phyloP scores from a whole-genome alignment of 23 tunicate genomes.

The Trididemnum miniatum region DNA sequence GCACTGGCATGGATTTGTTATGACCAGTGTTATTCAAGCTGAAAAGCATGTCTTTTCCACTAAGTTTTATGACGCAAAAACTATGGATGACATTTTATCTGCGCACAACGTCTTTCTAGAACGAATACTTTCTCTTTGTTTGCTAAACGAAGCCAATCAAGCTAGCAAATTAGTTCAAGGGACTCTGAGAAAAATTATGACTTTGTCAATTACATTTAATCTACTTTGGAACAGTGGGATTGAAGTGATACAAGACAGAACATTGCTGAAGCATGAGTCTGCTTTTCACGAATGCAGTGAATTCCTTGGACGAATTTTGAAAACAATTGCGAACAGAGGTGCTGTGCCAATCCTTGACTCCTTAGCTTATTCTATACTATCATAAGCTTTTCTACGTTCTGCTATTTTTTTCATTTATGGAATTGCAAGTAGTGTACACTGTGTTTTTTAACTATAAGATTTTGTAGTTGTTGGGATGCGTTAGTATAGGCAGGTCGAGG shows the following conservation, averaged over 20 bases:
- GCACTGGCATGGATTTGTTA: constrained; percentile 81
- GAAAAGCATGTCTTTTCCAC: constrained; percentile 47
- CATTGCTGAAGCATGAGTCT: constrained; percentile 48
- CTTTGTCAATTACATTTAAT: constrained; percentile 48
- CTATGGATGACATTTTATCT: constrained; percentile 48
- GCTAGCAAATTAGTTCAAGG: constrained; percentile 68
- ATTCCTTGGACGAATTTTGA: constrained; percentile 67
- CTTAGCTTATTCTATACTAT: constrained; percentile 62
- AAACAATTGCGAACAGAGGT: constrained; percentile 65
- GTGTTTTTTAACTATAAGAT: too few relatives aligned
- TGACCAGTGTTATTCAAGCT: constrained; percentile 75
- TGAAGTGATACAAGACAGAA: constrained; percentile 12
- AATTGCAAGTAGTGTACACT: too few relatives aligned
- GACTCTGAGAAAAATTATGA: constrained; percentile 64
- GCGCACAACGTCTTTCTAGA: constrained; percentile 60
- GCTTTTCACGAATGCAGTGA: constrained; percentile 90
- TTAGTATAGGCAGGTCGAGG: too few relatives aligned
- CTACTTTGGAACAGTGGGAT: constrained; percentile 60
- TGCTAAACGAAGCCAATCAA: constrained; percentile 39
- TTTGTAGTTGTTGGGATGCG: too few relatives aligned
- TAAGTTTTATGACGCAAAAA: constrained; percentile 23
- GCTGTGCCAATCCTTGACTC: constrained; percentile 76
- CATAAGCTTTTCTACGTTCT: too few relatives aligned
- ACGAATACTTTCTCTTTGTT: constrained; percentile 48
- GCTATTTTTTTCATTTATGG: too few relatives aligned